A percentile compares a stretch with the other conserved stretches of the same genome.
Conservation (phyloP, 2,797 vertebrate species). For the Malurus leucopterus region DNA sequence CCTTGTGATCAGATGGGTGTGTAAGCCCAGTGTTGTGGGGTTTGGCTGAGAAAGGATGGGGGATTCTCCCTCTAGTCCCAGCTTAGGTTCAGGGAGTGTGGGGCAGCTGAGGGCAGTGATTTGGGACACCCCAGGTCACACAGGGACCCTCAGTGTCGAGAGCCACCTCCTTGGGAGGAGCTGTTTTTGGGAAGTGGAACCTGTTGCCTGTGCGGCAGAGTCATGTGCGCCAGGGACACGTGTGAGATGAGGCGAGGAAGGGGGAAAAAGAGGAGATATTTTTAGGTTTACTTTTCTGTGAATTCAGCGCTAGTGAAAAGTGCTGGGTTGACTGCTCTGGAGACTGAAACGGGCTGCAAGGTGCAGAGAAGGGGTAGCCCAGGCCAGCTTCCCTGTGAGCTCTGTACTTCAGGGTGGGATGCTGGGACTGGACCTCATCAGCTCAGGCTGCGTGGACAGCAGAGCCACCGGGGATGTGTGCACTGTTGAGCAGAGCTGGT, state of each 20-base stretch:
- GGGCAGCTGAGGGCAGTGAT: background rate
- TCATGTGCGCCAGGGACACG: background rate
- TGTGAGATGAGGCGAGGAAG: conserved; percentile 30
- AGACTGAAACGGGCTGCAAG: background rate
- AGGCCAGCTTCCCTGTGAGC: background rate
- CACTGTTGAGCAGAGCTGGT: background rate
- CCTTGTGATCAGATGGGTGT: rapidly evolving
- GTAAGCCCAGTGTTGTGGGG: background rate
- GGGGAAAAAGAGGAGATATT: conserved; percentile 20
- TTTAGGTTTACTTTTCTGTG: conserved; percentile 55
- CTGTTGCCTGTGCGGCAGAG: conserved; percentile 2
- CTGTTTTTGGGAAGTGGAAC: background rate
- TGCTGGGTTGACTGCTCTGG: conserved; percentile 39
- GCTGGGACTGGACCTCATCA: background rate
- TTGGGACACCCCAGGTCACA: background rate
- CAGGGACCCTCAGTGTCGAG: rapidly evolving
- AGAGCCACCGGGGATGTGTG: rapidly evolving
- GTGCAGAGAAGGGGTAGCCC: background rate
- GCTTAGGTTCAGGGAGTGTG: rapidly evolving
- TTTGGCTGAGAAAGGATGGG: background rate
- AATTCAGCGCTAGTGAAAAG: conserved; percentile 27
- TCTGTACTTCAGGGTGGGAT: rapidly evolving
- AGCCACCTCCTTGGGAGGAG: background rate
- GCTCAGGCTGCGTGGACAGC: background rate
- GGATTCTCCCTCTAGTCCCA: background rate